These are phyloP conservation scores for Pachliopta kotzebuea DNA, from an alignment of 2,888 invertebrate species.

Conservation along the genomic window DNA sequence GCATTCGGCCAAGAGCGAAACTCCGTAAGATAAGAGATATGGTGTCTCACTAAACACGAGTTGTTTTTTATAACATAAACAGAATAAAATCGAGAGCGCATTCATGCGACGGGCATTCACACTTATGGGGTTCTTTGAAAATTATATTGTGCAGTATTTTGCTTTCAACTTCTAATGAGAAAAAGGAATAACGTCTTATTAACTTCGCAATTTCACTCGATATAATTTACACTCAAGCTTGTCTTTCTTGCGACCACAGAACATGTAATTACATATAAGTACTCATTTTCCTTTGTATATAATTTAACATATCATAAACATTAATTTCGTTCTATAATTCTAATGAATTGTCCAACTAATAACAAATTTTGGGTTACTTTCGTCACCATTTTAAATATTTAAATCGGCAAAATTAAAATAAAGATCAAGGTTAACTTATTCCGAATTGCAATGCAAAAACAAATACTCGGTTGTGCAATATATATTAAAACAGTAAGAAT, in stretches of 20 bases:
- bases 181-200: too few relatives aligned
- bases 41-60: not conserved
- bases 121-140: too few relatives aligned
- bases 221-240: too few relatives aligned
- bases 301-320: not conserved
- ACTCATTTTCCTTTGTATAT: not conserved
- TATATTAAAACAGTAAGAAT: not conserved
- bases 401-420: not conserved
- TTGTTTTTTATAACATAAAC: not conserved
- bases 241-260: too few relatives aligned
- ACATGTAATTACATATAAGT: too few relatives aligned
- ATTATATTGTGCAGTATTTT: too few relatives aligned
- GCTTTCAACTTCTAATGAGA: too few relatives aligned
- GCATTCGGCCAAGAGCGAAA: constrained; percentile 35
- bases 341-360: too few relatives aligned
- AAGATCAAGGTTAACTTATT: not conserved
- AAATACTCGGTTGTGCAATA: not conserved
- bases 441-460: not conserved
- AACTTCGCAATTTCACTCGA: too few relatives aligned
- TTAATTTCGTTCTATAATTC: not conserved
- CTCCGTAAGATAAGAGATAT: not conserved
- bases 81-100: not conserved
- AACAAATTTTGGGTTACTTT: not conserved
- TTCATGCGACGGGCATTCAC: too few relatives aligned
- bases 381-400: not conserved